Conservation (phyloP, 2,888 invertebrate species). For the Mimumesa dahlbomi region DNA sequence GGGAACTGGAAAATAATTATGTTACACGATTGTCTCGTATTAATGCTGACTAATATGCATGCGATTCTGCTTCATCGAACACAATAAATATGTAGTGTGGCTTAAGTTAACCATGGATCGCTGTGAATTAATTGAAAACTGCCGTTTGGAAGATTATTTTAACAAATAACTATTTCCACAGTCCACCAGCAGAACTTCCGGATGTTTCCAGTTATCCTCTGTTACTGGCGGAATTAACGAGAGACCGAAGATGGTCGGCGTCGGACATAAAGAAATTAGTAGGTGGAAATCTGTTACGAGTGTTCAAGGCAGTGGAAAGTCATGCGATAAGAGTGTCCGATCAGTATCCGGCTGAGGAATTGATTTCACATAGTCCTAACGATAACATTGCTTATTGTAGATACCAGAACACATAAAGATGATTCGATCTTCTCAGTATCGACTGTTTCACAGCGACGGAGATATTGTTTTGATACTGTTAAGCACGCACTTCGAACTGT, state of each 20-base stretch:
- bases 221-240: constrained; percentile 84
- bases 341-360: constrained; percentile 82
- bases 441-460: constrained; percentile 3
- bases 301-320: constrained; percentile 82
- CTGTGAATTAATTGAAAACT: too few species aligned
- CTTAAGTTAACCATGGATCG: too few species aligned
- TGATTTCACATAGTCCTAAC: constrained; percentile 82
- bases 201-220: constrained; percentile 84
- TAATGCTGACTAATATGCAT: too few species aligned
- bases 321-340: constrained; percentile 75
- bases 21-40: too few species aligned
- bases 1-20: too few species aligned
- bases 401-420: constrained; percentile 77
- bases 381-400: constrained; percentile 83
- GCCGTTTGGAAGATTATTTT: not conserved
- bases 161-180: constrained; percentile 59
- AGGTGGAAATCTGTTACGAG: constrained; percentile 83
- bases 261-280: constrained; percentile 84
- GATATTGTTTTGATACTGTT: constrained; percentile 7
- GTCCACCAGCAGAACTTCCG: constrained; percentile 81
- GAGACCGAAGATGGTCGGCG: constrained; percentile 83
- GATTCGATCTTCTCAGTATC: not conserved
- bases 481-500: constrained; percentile 17
- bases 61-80: not conserved
- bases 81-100: too few species aligned